These are phyloP conservation scores for Lophotriccus pileatus DNA, from an alignment of 2,797 vertebrate genomes.

Conservation along the genomic window DNA sequence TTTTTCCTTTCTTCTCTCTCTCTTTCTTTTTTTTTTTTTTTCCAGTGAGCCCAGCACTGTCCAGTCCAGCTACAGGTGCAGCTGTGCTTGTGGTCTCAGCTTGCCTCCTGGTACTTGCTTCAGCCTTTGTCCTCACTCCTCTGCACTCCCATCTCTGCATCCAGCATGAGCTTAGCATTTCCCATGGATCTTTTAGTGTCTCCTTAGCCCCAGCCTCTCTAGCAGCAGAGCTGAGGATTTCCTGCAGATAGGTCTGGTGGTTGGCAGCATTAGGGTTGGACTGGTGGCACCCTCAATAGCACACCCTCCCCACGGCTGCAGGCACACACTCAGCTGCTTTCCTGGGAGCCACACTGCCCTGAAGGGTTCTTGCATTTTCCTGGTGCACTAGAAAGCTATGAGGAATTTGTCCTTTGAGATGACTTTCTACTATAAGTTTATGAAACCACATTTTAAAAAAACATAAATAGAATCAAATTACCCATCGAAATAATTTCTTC, in stretches of 20 bases:
- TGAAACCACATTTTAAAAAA: neutral
- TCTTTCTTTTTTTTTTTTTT: neutral
- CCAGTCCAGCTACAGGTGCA: neutral
- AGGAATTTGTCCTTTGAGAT: neutral
- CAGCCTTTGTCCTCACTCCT: neutral
- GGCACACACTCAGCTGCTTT: rapidly evolving
- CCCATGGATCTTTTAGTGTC: rapidly evolving
- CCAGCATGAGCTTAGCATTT: rapidly evolving
- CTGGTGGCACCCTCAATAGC: rapidly evolving
- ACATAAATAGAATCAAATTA: neutral
- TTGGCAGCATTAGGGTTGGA: rapidly evolving
- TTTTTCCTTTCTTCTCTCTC: neutral
- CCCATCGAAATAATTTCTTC: neutral
- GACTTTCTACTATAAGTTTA: neutral
- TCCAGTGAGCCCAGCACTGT: neutral
- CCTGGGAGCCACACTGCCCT: rapidly evolving
- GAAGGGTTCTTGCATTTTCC: rapidly evolving
- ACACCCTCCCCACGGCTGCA: rapidly evolving
- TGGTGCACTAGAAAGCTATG: neutral
- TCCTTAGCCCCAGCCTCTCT: neutral
- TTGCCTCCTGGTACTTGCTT: neutral
- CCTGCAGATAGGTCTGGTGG: neutral
- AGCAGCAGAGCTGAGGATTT: neutral
- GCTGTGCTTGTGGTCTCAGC: no score
- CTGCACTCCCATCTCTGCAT: rapidly evolving